Evolutionary conservation across 2,113 vertebrate genomes (phyloP), one percentile per base, ranked within the genome.

Genomic region (Coptodon rendalli): DNA sequence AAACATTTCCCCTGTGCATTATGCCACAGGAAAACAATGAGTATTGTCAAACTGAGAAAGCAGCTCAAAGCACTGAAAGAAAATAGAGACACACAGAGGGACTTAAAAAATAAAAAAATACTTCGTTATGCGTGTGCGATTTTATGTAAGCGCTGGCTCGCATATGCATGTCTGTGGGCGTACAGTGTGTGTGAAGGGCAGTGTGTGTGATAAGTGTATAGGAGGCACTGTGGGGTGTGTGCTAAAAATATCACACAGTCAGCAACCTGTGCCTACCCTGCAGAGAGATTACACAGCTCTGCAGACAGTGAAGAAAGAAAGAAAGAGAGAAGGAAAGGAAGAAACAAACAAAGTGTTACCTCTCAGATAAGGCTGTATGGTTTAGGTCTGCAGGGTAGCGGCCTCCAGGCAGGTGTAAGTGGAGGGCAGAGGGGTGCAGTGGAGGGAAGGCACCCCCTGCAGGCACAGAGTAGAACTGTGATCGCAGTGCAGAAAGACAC

Each of bases 391-490:
- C 94, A 0, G 97, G 97, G 95, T 99, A 99, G 80, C 97, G 97
- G 38, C 97, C 97, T 31, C 98, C 97, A 0, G 98, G 97, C 90
- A 99, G 96, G 94, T 99, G 98, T 84, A 99, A 96, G 93, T 99
- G 98, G 93, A 98, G 97, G 45, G 98, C 97, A 0, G 98, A 98
- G 0, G 97, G 98, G 93, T 99, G 98, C 56, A 99, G 96, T 3
- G 97, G 96, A 0, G 97, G 97, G 92, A 98, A 96, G 24, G 97
- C 96, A 76, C 97, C 96, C 1, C 98, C 98, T 2, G 96, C 94
- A 13, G 97, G 98, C 86, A 98, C 92, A 2, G 97, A 97, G 94
- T 98, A 99, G 96, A 98, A 99, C 81, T 98, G 97, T 10, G 98
- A 97, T 50, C 98, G 93, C 68, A 99, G 96, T 2, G 98, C 97